Conservation (phyloP, 2,797 vertebrate species). For the Diplodus sargus region DNA sequence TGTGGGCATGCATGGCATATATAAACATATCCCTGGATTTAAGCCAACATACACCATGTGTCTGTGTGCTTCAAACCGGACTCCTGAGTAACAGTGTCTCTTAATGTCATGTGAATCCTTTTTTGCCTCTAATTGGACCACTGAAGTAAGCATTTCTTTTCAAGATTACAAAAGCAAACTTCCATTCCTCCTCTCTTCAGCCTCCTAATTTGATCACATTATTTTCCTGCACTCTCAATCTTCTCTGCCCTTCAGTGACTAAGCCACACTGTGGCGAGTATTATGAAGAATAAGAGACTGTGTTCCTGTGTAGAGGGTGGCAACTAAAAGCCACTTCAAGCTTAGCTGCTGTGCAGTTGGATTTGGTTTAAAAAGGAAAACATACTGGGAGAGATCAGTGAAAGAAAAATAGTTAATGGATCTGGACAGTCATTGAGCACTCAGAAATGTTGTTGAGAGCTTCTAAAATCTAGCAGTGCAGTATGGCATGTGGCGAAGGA, state of each 20-base stretch:
- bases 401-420: slow-evolving; percentile 10
- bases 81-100: background rate
- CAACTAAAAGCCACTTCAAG: slow-evolving; percentile 20
- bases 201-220: slow-evolving; percentile 1
- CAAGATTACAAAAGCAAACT: background rate
- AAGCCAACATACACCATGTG: background rate
- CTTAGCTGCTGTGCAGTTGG: slow-evolving; percentile 22
- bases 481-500: background rate
- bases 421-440: slow-evolving; percentile 5
- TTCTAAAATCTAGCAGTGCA: background rate
- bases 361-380: background rate
- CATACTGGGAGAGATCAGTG: background rate
- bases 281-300: background rate
- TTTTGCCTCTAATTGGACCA: slow-evolving; percentile 2
- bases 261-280: background rate
- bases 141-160: background rate
- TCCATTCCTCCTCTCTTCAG: background rate
- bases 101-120: slow-evolving; percentile 1
- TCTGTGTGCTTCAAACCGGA: slow-evolving; percentile 13
- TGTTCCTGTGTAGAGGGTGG: background rate
- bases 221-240: background rate
- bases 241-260: slow-evolving; percentile 1
- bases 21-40: slow-evolving; percentile 19
- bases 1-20: slow-evolving; percentile 22
- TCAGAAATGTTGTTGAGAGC: slow-evolving; percentile 4